A percentile compares a stretch with the other conserved stretches of the same genome.
phyloP scores from a whole-genome alignment of 2,797 vertebrate genomes.

The Trichosurus vulpecula region DNA sequence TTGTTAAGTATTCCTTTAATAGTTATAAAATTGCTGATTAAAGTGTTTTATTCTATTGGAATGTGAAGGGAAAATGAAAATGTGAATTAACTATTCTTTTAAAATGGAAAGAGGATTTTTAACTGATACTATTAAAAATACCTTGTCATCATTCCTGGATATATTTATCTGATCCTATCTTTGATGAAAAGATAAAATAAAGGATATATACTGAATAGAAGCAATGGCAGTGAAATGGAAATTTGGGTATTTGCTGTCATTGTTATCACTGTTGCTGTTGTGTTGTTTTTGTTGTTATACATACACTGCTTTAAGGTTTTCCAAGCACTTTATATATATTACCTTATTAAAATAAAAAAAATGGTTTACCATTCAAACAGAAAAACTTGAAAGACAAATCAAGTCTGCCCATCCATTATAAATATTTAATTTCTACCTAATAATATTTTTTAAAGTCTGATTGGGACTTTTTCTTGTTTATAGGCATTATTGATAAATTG shows the following conservation, averaged over 20 bases:
- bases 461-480: background rate
- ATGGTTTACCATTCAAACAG: background rate
- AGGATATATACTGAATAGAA: background rate
- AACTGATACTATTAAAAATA: background rate
- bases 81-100: background rate
- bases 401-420: background rate
- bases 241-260: background rate
- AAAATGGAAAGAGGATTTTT: background rate
- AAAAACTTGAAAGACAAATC: background rate
- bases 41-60: background rate
- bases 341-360: background rate
- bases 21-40: background rate
- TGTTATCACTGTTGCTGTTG: background rate
- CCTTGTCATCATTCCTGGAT: background rate
- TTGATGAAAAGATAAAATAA: background rate
- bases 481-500: background rate
- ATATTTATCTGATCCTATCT: background rate
- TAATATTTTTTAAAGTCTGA: background rate
- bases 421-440: background rate
- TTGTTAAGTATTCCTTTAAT: background rate
- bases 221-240: background rate
- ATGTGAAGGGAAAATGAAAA: slow-evolving; percentile 6
- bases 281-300: background rate
- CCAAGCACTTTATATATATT: background rate
- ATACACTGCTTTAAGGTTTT: background rate